Conservation (phyloP, 2,113 vertebrate genomes). For the Phalacrocorax carbo region DNA sequence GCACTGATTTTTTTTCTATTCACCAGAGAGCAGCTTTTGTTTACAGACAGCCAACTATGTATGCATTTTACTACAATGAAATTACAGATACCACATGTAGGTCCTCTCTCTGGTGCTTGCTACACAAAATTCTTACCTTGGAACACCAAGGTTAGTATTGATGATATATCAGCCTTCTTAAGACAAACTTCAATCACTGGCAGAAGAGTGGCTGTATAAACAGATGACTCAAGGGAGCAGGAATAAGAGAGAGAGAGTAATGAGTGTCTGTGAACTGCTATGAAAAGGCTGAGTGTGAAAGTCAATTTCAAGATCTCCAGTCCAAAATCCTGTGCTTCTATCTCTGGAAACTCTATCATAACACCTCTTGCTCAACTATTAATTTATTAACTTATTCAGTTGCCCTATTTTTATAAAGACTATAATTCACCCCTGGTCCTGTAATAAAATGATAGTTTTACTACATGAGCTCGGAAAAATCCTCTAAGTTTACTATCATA, state of each 20-base stretch:
- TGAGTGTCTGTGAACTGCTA: background rate
- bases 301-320: background rate
- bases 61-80: background rate
- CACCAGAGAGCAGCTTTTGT: constrained; percentile 10
- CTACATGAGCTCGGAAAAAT: background rate
- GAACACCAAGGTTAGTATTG: background rate
- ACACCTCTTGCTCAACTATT: background rate
- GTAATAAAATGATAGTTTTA: constrained; percentile 32
- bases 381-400: constrained; percentile 23
- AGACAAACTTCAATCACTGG: background rate
- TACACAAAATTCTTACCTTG: background rate
- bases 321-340: background rate
- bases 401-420: background rate
- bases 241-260: background rate
- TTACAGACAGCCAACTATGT: background rate
- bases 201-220: background rate
- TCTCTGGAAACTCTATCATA: background rate
- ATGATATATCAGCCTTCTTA: background rate
- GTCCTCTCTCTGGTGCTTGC: background rate
- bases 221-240: background rate
- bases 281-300: background rate
- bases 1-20: background rate
- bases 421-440: background rate
- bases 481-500: constrained; percentile 21
- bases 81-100: background rate